Percentiles rank a stretch among this genome's conserved stretches.
Conservation (phyloP, 2,113 vertebrate species). For the Perognathus longimembris region DNA sequence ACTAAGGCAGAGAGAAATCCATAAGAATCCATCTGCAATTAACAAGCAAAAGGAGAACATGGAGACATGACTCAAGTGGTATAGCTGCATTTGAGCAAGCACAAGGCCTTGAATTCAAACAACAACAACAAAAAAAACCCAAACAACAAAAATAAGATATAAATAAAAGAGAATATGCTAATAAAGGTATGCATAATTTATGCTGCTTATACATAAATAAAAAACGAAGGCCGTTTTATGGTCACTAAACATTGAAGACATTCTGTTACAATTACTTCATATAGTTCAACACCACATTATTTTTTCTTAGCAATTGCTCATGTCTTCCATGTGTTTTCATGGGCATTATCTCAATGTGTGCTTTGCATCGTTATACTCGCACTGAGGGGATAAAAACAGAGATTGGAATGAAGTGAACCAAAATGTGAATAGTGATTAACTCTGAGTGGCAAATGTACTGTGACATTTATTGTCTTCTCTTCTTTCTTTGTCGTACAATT, state of each 20-base stretch:
- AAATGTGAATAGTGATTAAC: conserved; percentile 15
- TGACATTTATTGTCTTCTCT: neutral
- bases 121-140: neutral
- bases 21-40: too few relatives aligned
- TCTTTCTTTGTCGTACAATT: neutral
- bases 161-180: neutral
- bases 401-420: neutral
- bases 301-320: neutral
- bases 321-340: neutral
- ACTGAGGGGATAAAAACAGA: neutral
- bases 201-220: neutral
- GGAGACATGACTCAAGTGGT: too few relatives aligned
- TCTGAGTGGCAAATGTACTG: neutral
- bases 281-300: neutral
- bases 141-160: neutral
- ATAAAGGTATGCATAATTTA: neutral
- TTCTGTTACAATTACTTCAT: neutral
- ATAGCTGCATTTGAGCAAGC: too few relatives aligned
- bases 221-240: neutral
- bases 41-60: too few relatives aligned
- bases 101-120: neutral
- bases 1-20: too few relatives aligned
- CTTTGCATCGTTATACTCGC: neutral
- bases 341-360: neutral
- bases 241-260: conserved; percentile 20